A percentile compares a stretch with the other conserved stretches of the same genome.
phyloP scores from a whole-genome alignment of 2,888 invertebrate genomes.

The Punctoribates punctum region DNA sequence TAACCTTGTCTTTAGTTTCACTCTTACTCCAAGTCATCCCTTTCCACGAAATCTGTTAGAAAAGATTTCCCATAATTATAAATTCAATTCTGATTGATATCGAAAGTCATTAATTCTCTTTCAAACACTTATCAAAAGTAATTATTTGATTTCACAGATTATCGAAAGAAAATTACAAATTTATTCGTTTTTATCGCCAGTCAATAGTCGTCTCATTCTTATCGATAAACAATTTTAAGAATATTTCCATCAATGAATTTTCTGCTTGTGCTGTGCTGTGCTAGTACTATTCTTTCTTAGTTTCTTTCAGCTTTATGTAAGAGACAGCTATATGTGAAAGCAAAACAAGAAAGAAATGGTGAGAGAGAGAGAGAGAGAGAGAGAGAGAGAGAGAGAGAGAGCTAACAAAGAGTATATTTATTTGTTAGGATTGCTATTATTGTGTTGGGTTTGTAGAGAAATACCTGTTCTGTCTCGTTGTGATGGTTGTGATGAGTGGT shows the following conservation, averaged over 20 bases:
- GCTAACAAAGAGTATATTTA: slow-evolving; percentile 19
- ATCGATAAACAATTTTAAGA: background rate
- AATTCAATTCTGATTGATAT: slow-evolving; percentile 22
- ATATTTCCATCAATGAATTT: background rate
- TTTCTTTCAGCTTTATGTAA: background rate
- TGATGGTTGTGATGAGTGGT: slow-evolving; percentile 23
- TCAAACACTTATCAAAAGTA: background rate
- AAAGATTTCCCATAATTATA: slow-evolving; percentile 18
- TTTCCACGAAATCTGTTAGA: too few relatives aligned
- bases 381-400: background rate
- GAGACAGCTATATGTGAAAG: background rate
- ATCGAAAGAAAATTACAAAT: background rate
- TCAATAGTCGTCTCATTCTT: background rate
- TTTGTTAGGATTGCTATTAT: slow-evolving; percentile 33
- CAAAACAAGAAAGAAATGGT: background rate
- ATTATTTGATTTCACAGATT: background rate
- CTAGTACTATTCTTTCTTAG: background rate
- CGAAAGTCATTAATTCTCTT: slow-evolving; percentile 17
- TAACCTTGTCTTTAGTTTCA: background rate
- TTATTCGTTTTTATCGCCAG: slow-evolving; percentile 17
- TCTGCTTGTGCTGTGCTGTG: too few relatives aligned
- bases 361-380: slow-evolving; percentile 6
- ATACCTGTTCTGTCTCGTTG: slow-evolving; percentile 23
- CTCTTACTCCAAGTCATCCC: too few relatives aligned
- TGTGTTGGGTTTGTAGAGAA: background rate